These are phyloP conservation scores for Palythoa grandis DNA, from an alignment of 92 coral and sea anemone species.

Conservation along the genomic window DNA sequence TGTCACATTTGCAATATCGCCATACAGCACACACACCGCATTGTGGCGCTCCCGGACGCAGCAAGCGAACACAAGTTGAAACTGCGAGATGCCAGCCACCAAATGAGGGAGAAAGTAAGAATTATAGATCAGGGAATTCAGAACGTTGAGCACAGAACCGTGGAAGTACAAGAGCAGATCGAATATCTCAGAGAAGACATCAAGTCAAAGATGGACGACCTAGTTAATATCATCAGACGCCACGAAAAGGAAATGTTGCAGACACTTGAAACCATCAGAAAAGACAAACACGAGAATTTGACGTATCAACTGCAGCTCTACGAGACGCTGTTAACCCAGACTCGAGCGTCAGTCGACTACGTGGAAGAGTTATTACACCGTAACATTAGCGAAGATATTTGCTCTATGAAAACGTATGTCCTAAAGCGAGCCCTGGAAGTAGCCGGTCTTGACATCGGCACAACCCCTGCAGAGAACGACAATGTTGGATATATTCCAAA, in stretches of 20 bases:
- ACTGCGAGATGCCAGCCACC: conserved; percentile 67
- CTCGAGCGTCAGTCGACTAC: conserved; percentile 68
- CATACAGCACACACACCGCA: conserved; percentile 86
- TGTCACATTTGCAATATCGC: conserved; percentile 93
- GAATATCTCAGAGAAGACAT: conserved; percentile 86
- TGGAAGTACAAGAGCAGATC: conserved; percentile 85
- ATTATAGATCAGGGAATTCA: conserved; percentile 74
- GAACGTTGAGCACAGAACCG: conserved; percentile 79
- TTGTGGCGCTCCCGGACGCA: conserved; percentile 83
- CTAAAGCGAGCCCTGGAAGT: conserved; percentile 71
- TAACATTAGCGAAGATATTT: conserved; percentile 82
- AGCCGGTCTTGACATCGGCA: conserved; percentile 67
- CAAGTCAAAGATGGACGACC: conserved; percentile 77
- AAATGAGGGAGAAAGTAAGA: conserved; percentile 68
- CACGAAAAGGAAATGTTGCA: conserved; percentile 86
- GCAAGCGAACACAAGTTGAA: conserved; percentile 85
- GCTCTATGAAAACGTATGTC: conserved; percentile 79
- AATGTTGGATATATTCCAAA: conserved; percentile 81
- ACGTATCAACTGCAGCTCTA: conserved; percentile 79
- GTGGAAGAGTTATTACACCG: conserved; percentile 79
- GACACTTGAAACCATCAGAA: conserved; percentile 76
- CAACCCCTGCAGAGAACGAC: conserved; percentile 89
- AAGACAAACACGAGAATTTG: conserved; percentile 80
- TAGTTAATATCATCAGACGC: conserved; percentile 65
- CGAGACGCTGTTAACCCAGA: conserved; percentile 75